Evolutionary conservation across 2,888 invertebrate genomes (phyloP), one percentile per base, ranked within the genome.

Genomic region (Mythimna ferrago): DNA sequence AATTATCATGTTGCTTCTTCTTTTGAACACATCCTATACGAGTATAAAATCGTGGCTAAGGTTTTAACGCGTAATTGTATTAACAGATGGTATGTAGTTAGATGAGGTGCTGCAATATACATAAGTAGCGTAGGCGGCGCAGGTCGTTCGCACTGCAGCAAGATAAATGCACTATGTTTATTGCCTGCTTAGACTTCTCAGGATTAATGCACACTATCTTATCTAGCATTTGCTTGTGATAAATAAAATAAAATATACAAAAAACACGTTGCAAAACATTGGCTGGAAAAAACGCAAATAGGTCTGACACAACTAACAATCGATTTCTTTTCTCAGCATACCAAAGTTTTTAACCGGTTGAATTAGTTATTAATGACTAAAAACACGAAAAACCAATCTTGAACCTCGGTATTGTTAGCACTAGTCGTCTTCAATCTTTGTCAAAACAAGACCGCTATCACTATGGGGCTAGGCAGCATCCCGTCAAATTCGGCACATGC

Each of bases 71-170:
- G 51, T 63, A 11, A 86, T 76, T 66, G 61, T 60, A 76, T 35
- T 75, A 81, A 56, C 74, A 84, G 79, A 77, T 81, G 61, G 10
- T 54, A 60, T 16, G 19, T 6, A 6, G 58, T 6, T n/a, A 53
- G 54, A 35, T 75, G 65, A 70, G 60, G 62, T 67, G 65, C 67
- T 76, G 85, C 76, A 79, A 84, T 54, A 62, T n/a, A 53, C 51
- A 53, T 66, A 77, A 80, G 56, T 83, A 67, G 84, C 82, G 88
- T 87, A 87, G 87, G 88, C 78, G 73, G 65, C 70, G 66, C 78
- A 80, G 86, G 86, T 87, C 86, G 81, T 91, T 90, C 90, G 86
- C 89, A 89, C 88, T 85, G 80, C 86, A 85, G 86, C 77, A 85
- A 87, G 86, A 84, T 83, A 87, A 80, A 87, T 89, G 84, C 84